Base-by-base conservation (phyloP, 2,113 vertebrate species). In the rabbit (Oryctolagus cuniculus) region DNA sequence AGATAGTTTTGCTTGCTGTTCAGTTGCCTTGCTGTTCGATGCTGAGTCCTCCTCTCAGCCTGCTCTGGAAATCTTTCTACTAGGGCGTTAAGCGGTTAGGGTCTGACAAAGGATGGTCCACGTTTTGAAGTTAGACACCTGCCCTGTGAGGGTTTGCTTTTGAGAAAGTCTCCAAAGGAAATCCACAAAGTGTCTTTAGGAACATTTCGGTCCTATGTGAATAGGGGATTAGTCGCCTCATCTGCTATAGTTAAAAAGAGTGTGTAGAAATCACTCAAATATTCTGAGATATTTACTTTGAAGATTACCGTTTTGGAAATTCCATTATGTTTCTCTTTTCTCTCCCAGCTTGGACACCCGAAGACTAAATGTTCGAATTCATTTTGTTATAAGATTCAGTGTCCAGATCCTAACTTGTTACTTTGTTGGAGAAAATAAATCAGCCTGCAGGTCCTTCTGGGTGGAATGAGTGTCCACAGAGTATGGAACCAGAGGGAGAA, bases 331-430 rank as follows among this genome's bases (percentile, higher is more conserved):
- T 70, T 34, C 34, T 79, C 89, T 92, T 82, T 44, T 44, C n/a
- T 91, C 53, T 82, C n/a, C 34, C 11, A 72, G 25, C n/a, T 91
- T 93, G 69, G 66, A 80, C 75, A 88, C 67, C 66, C 84, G 89
- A 44, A 72, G 38, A 51, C 77, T 66, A 36, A 74, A 36, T 77
- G 75, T 91, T 85, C 38, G 77, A 91, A 64, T 29, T 88, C 4
- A 17, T 91, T 95, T 95, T 63, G 91, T 95, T 24, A 86, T 70
- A 69, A 44, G 38, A 84, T 94, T 90, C 55, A 83, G 53, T 91
- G 80, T 84, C 55, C 29, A 21, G 69, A 64, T 93, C 87, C 74
- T 94, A 91, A 81, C 94, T 88, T 86, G 83, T 58, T 79, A 58
- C 3, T 79, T 96, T 95, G 79, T 69, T 66, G 61, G 55, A 16